Percentiles rank a stretch among this genome's conserved stretches.
Conservation (phyloP, 2,113 vertebrate species). For the Prunella himalayana region DNA sequence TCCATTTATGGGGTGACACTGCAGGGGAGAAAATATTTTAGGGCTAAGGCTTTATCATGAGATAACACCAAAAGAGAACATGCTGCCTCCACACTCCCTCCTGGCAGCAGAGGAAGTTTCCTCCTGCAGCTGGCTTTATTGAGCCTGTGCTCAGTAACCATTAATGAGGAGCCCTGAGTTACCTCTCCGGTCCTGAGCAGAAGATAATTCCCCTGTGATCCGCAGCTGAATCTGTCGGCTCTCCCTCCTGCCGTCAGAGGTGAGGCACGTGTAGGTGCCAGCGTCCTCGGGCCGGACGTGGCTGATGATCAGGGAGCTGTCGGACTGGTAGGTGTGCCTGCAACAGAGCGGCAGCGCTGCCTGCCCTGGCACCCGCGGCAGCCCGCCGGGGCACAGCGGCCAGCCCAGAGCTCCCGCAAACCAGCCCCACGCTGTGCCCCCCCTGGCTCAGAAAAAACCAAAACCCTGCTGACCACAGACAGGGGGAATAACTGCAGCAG, state of each 20-base stretch:
- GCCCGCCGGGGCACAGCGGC: not conserved
- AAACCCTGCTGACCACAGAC: not conserved
- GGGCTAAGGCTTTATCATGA: not conserved
- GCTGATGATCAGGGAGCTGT: constrained; percentile 84
- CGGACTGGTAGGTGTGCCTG: constrained; percentile 83
- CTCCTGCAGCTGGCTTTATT: not conserved
- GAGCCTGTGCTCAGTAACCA: not conserved
- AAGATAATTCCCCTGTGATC: constrained; percentile 75
- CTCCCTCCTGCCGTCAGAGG: constrained; percentile 68
- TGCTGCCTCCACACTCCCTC: not conserved
- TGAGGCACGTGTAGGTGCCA: constrained; percentile 81
- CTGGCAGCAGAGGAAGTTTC: not conserved
- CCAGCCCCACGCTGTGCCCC: not conserved
- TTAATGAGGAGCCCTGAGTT: not conserved
- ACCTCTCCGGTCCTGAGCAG: not conserved
- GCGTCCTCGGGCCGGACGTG: constrained; percentile 74
- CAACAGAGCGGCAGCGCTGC: not conserved
- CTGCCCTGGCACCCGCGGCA: not conserved
- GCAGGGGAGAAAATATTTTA: not conserved
- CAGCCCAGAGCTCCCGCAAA: not conserved
- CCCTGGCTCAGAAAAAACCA: not conserved
- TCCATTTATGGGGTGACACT: not conserved
- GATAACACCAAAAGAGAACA: not conserved
- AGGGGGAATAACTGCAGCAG: not conserved
- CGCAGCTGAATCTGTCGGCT: constrained; percentile 80